Conservation (phyloP, 2,797 vertebrate species). For the Anomalospiza imberbis region DNA sequence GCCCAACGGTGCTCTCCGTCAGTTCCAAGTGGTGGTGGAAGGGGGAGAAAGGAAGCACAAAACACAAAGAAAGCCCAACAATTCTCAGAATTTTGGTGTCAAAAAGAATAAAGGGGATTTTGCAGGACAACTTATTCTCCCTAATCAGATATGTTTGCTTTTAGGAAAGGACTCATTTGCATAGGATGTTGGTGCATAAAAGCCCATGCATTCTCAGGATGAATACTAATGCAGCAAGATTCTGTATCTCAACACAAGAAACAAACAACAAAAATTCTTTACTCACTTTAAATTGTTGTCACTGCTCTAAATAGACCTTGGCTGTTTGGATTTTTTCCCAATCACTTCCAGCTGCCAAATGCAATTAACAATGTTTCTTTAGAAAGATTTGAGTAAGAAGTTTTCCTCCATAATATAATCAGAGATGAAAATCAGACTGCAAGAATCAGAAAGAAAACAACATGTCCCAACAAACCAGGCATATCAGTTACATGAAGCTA, state of each 20-base stretch:
- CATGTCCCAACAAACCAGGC: not conserved
- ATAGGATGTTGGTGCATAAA: slow-evolving; percentile 34
- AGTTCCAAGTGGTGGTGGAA: not conserved
- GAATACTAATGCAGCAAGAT: slow-evolving; percentile 47
- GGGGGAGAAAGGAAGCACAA: not conserved
- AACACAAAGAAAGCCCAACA: not conserved
- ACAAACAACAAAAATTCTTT: not conserved
- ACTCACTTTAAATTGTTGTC: not conserved
- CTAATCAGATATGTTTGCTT: slow-evolving; percentile 35
- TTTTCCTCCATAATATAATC: not conserved
- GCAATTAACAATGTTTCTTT: not conserved
- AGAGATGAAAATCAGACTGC: not conserved
- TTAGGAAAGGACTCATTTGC: slow-evolving; percentile 44
- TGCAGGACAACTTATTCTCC: not conserved
- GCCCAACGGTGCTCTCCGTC: not conserved
- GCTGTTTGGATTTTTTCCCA: not conserved
- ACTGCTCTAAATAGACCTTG: not conserved
- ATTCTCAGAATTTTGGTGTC: not conserved
- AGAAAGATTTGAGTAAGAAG: not conserved
- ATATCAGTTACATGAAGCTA: not conserved
- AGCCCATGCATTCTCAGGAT: slow-evolving; percentile 20
- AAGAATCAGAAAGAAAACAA: not conserved
- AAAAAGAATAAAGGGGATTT: slow-evolving; percentile 1
- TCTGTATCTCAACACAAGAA: not conserved
- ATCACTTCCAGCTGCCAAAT: not conserved